Evolutionary conservation across 2,888 invertebrate species (phyloP), one percentile per base, ranked within the genome.

Genomic region (Tanytarsus gracilentus): DNA sequence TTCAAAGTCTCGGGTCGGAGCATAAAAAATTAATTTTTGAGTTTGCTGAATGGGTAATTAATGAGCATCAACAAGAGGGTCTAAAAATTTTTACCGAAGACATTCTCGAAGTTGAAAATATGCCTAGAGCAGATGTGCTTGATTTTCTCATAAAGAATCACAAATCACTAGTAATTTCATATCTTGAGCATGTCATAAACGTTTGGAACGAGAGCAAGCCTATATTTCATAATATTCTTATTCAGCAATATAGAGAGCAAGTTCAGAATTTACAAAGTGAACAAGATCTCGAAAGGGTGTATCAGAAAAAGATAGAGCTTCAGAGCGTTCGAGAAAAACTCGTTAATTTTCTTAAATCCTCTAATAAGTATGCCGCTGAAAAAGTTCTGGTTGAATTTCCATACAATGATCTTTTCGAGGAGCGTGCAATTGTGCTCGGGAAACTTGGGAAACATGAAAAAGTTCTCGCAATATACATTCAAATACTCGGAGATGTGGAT

Each of bases 341-440:
- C 60, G 73, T 90, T 16, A 77, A 82, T 40, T 92, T 96, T 73
- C 75, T 97, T 30, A 84, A 89, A 66, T 83, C 82, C 64, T 96
- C 96, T 0, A 74, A 77, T 8, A 76, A 83, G 69, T 97, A 95
- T 68, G 86, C 85, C 0, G 88, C 95, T 0, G 94, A 96, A 71
- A 83, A 85, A 51, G 86, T 95, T 1, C 76, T 96, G 23, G 78
- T 87, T 21, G 86, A 90, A 69, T 93, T 97, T 66, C 95, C 95
- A 0, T 81, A 82, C 40, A 86, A 94, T 67, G 78, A 80, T 62
- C 76, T 98, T 67, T 85, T 89, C 68, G 95, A 97, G 70, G 98
- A 98, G 72, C 79, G 95, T 62, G 97, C 98, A 0, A 79, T 98
- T n/a, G 85, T 99, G 63, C 76, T 97, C 40, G 97, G 96, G 0